Base-by-base conservation (phyloP, 2,888 invertebrate genomes). In the Pristionchus mayeri region DNA sequence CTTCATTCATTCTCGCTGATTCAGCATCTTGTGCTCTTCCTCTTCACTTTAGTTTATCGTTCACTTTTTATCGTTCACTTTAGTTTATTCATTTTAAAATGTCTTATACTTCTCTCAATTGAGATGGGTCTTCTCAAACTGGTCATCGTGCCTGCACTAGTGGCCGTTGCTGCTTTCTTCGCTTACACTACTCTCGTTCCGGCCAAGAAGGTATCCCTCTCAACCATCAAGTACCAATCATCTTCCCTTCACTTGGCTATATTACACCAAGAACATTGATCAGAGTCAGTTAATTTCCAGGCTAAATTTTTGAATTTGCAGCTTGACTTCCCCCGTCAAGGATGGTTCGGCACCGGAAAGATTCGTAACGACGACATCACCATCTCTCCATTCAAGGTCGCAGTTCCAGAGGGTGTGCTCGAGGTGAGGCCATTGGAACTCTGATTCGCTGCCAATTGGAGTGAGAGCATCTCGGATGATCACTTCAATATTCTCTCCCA, bases 81-180 rank as follows among this genome's bases (percentile, higher is more conserved):
- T 0, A 30, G 0, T 2, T 60, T 60, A n/a, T 60, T 27, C 2
- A 40, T 11, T 37, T 71, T 21, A 21, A n/a, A 57, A 57, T 57
- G 57, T 21, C 16, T 67, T 13, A 34, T 30, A 34, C 18, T 21
- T 30, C 34, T 16, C 37, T 30, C 57, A 24, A 30, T 34, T 21
- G 40, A 76, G 44, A 81, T 81, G 81, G 60, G 81, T 30, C n/a
- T 81, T 40, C 48, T 81, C 81, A 81, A 81, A 24, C 44, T 57
- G 81, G 24, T 81, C n/a, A 27, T 81, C 40, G 60, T 81, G n/a
- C 81, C 81, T 13, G 18, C 60, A 1, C 16, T 81, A 0, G 27
- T 81, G 11, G 37, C 81, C 13, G 44, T 81, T 0, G 60, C n/a
- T 1, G 81, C 44, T 34, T 60, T n/a, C 81, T 60, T 44, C 44